phyloP scores from a whole-genome alignment of 1,140 invertebrate genomes.

The Bombus impatiens region DNA sequence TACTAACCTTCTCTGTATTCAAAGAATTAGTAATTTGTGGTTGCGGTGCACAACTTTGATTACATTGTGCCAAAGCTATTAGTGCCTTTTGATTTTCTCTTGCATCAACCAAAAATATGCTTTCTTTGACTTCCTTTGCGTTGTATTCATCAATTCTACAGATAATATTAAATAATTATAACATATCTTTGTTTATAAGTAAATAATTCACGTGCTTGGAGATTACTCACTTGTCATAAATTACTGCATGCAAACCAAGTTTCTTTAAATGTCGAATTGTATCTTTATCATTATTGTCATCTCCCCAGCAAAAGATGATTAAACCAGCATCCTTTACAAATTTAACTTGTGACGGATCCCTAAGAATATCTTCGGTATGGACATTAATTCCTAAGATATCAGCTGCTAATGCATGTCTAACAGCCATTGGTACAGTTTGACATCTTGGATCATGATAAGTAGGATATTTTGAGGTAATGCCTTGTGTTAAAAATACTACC shows the following conservation, averaged over 20 bases:
- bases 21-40: slow-evolving; percentile 60
- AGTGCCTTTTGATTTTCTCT: slow-evolving; percentile 88
- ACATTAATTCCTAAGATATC: slow-evolving; percentile 95
- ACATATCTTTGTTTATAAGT: not conserved
- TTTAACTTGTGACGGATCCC: slow-evolving; percentile 91
- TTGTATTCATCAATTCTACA: slow-evolving; percentile 89
- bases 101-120: slow-evolving; percentile 90
- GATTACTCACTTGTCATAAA: slow-evolving; percentile 91
- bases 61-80: slow-evolving; percentile 82
- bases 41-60: slow-evolving; percentile 67
- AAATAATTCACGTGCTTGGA: not conserved
- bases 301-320: slow-evolving; percentile 97
- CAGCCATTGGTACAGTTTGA: slow-evolving; percentile 90
- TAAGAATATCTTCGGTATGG: slow-evolving; percentile 94
- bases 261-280: slow-evolving; percentile 93
- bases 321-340: slow-evolving; percentile 89
- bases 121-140: slow-evolving; percentile 91
- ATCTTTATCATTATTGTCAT: slow-evolving; percentile 95
- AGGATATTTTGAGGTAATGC: slow-evolving; percentile 90
- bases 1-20: slow-evolving; percentile 58
- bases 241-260: slow-evolving; percentile 94
- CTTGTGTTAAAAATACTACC: slow-evolving; percentile 95
- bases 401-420: slow-evolving; percentile 90
- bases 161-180: slow-evolving; percentile 56
- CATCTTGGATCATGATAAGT: slow-evolving; percentile 93